Evolutionary conservation across 2,888 invertebrate species (phyloP), one percentile per base, ranked within the genome.

Genomic region (Cheilosia pagana): DNA sequence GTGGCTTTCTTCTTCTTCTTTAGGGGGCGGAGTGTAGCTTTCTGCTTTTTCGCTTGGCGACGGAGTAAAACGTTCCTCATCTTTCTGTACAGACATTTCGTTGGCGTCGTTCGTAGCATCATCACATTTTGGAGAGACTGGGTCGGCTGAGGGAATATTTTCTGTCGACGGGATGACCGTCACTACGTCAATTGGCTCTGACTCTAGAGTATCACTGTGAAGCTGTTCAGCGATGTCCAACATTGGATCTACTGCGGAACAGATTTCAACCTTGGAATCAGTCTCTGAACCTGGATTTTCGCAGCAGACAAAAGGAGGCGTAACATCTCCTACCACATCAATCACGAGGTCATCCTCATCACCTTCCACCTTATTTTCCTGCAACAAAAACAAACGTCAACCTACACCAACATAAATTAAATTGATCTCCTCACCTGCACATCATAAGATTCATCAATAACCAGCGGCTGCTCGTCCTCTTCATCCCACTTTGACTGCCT

Each of bases 381-480:
- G 12, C 45, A 67, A 68, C 0, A 12, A 50, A 50, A 53, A 28
- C 2, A 48, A 1, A 28, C 23, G 6, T 4, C 21, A 25, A 14
- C 7, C 1, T 21, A 10, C 10, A 16, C 1, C 12, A 28, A n/a
- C 3, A 4, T 52, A 16, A 2, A 1, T 16, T 5, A 1, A 16
- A 1, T 1, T 21, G 21, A 48, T 8, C 48, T 21, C 2, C 16
- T 8, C 12, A 48, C 6, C 21, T n/a, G n/a, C 31, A 43, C 68
- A 60, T 23, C 48, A 0, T 78, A 45, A 14, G 74, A 65, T 65
- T 83, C 83, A 25, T 83, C 83, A 5, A 83, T 83, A 8, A 83
- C 70, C 39, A 83, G 41, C 10, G 83, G 68, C 4, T 6, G n/a
- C 10, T 81, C 81, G 12, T 83, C 83, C 6, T 53, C 45, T 6